A percentile compares a stretch with the other conserved stretches of the same genome.
phyloP scores from a whole-genome alignment of 2,113 vertebrate genomes.

The Myrmecophaga tridactyla region DNA sequence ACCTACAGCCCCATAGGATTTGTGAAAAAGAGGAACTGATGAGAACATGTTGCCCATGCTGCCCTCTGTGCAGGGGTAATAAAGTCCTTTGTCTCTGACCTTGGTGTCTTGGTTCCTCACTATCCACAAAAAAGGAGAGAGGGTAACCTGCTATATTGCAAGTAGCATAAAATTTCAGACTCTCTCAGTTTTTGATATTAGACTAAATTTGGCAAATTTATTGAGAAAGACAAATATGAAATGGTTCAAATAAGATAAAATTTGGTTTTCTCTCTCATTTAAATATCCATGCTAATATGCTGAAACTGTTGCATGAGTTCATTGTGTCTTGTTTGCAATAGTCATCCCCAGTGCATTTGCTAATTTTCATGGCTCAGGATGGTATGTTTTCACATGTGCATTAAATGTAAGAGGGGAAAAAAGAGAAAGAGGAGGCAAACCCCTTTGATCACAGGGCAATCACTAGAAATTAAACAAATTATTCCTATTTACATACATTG shows the following conservation, averaged over 20 bases:
- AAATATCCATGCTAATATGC: no score
- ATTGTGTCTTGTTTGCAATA: background rate
- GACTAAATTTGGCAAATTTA: background rate
- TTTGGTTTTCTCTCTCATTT: no score
- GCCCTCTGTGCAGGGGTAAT: no score
- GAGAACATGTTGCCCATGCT: background rate
- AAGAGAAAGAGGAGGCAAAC: no score
- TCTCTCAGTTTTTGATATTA: background rate
- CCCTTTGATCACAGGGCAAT: no score
- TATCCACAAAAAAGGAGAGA: background rate
- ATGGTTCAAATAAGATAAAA: background rate
- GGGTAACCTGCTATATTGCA: background rate
- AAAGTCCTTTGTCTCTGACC: no score
- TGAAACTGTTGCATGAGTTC: background rate
- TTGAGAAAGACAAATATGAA: background rate
- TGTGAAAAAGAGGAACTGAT: background rate
- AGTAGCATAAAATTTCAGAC: background rate
- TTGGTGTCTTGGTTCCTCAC: background rate
- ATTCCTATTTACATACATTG: background rate
- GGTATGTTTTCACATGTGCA: background rate
- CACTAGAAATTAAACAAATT: background rate
- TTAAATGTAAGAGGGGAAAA: background rate
- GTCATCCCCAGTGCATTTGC: background rate
- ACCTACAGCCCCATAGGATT: background rate
- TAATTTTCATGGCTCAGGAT: no score